Evolutionary conservation across 2,797 vertebrate genomes (phyloP), one percentile per base, ranked within the genome.

Genomic region (Aeoliscus strigatus): DNA sequence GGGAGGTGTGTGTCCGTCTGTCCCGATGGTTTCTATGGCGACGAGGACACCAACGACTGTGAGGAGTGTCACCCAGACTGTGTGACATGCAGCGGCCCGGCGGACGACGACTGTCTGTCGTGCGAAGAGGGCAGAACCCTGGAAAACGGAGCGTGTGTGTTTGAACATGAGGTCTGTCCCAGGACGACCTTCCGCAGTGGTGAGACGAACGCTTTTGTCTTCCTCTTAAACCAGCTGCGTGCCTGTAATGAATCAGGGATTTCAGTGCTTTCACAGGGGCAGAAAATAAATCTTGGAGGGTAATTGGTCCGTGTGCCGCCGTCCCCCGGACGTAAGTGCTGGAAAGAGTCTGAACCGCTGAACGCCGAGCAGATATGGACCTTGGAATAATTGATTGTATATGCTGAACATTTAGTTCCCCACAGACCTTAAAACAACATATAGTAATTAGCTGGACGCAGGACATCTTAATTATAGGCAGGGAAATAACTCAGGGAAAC

Each of bases 41-140:
- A 97, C 28, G 79, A 83, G 11, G 78, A 88, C 48, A 74, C 65
- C 18, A 90, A 88, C 28, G 88, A 91, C 47, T 97, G 95, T 0
- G 88, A 92, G 51, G 87, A 86, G 43, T 98, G 94, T 70, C 88
- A 91, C 48, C 61, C 29, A 2, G 79, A 77, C 66, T 97, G 95
- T 14, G 44, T 27, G 40, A 85, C 83, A 0, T 98, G 94, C 39
- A 51, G 13, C 0, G 92, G 93, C 5, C 80, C 79, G 0, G 79
- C 83, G 37, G 55, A 60, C 1, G 9, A 73, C 0, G 67, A 90
- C 27, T 97, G 94, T 16, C 77, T 80, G 26, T 71, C 67, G 1
- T 98, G 94, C 49, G 12, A 54, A 16, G 29, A 32, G 3, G 75
- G 37, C 15, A 79, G 50, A 68, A 65, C 0, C 18, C 86, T 45